A percentile compares a stretch with the other conserved stretches of the same genome.
These are phyloP conservation scores for Lutraria rhynchaena DNA, from an alignment of 1,140 invertebrate genomes.

Conservation along the genomic window DNA sequence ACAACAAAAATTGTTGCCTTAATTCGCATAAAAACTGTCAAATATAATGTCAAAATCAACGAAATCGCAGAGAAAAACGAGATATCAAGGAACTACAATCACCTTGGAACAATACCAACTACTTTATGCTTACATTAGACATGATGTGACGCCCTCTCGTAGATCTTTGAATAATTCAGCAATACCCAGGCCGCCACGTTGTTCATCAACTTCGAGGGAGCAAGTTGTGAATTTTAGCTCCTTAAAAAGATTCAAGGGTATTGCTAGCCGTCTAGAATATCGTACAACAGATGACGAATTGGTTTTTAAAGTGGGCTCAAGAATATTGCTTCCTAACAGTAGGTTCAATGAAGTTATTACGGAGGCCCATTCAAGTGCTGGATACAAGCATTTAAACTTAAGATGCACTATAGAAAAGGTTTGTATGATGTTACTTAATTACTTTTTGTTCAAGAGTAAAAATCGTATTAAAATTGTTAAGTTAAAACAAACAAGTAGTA, in stretches of 20 bases:
- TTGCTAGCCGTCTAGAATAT: slow-evolving; percentile 15
- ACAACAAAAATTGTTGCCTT: no score
- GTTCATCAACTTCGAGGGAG: neutral
- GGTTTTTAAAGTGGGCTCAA: slow-evolving; percentile 10
- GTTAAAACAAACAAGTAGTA: neutral
- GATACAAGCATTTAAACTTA: slow-evolving; percentile 23
- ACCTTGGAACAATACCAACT: no score
- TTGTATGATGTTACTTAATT: neutral
- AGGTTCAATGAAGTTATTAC: slow-evolving; percentile 23
- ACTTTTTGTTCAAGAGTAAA: neutral
- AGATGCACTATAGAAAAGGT: slow-evolving; percentile 44
- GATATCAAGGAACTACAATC: no score
- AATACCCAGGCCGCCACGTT: neutral
- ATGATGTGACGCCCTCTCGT: slow-evolving; percentile 7
- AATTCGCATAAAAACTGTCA: no score
- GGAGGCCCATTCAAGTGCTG: slow-evolving; percentile 10
- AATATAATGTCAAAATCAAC: no score
- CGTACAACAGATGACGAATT: slow-evolving; percentile 13
- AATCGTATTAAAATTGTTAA: neutral
- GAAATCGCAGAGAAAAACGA: no score
- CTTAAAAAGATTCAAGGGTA: neutral
- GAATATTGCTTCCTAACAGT: slow-evolving; percentile 22
- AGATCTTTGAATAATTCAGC: slow-evolving; percentile 1
- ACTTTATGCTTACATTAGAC: neutral
- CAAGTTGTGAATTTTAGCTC: neutral